Percentiles rank a stretch among this genome's conserved stretches.
Evolutionary conservation across 2,888 invertebrate genomes (phyloP).

Genomic region (Lottia scabra): DNA sequence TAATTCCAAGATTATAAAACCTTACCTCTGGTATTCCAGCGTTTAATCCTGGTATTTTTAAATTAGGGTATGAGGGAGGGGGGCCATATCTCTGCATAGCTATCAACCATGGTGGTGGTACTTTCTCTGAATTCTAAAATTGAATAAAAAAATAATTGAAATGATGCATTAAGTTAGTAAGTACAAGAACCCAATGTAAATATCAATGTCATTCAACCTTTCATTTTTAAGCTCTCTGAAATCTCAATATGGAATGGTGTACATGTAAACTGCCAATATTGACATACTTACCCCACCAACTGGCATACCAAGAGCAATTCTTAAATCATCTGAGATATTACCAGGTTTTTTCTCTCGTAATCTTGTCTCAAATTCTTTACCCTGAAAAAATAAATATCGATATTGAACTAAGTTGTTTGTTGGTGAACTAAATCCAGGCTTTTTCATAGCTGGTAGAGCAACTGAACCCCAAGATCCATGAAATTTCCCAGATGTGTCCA

Average conservation of each 20-base stretch:
- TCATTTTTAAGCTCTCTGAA: no score
- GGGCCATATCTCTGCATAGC: conserved; percentile 99
- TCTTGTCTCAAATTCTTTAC: conserved; percentile 98
- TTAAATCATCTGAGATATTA: conserved; percentile 92
- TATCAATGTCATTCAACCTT: no score
- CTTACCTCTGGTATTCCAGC: conserved; percentile 92
- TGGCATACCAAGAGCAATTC: conserved; percentile 98
- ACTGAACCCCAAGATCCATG: no score
- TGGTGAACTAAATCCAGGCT: background rate
- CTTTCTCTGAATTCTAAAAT: conserved; percentile 71
- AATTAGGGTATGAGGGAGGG: conserved; percentile 97
- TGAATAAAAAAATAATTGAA: conserved; percentile 25
- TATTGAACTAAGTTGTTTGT: no score
- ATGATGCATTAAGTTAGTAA: no score
- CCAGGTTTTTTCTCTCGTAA: conserved; percentile 99
- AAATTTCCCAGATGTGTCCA: no score
- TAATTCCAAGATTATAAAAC: no score
- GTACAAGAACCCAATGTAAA: no score
- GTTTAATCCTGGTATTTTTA: conserved; percentile 97
- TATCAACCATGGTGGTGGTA: conserved; percentile 95
- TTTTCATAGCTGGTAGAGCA: no score
- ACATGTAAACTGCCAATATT: no score
- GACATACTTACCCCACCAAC: conserved; percentile 80
- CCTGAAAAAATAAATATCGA: conserved; percentile 72
- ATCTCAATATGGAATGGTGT: no score